phyloP scores from a whole-genome alignment of 2,113 vertebrate genomes.

The Leucopternis melanops region DNA sequence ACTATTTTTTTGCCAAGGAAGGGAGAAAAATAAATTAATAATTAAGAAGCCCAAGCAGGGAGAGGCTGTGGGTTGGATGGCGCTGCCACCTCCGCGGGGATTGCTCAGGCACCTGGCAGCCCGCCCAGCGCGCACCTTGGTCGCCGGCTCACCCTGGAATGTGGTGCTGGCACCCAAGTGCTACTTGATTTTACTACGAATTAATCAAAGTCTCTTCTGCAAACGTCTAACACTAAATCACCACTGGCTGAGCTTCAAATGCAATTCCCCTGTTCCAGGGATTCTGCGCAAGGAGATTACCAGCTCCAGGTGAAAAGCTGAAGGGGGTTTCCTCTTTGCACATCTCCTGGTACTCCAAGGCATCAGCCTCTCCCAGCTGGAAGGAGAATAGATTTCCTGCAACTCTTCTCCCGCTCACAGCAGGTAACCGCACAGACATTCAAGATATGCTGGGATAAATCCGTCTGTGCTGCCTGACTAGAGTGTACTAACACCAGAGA shows the following conservation, averaged over 20 bases:
- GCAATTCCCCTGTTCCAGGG: not conserved
- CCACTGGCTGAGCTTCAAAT: slow-evolving; percentile 1
- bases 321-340: slow-evolving; percentile 22
- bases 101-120: slow-evolving; percentile 49
- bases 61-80: slow-evolving; percentile 45
- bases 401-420: slow-evolving; percentile 13
- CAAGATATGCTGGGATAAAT: not conserved
- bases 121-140: slow-evolving; percentile 33
- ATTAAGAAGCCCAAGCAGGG: slow-evolving; percentile 46
- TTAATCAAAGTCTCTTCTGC: slow-evolving; percentile 46
- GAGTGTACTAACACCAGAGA: not conserved
- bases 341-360: not conserved
- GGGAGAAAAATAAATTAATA: slow-evolving; percentile 47
- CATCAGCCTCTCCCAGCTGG: slow-evolving; percentile 29
- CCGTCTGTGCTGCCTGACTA: not conserved
- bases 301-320: slow-evolving; percentile 33
- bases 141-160: slow-evolving; percentile 52
- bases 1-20: slow-evolving; percentile 61
- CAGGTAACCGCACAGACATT: not conserved
- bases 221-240: slow-evolving; percentile 13
- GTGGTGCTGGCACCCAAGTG: slow-evolving; percentile 32
- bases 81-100: slow-evolving; percentile 43
- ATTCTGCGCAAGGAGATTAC: not conserved
- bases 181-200: slow-evolving; percentile 52
- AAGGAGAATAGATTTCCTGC: slow-evolving; percentile 4